Evolutionary conservation across 2,797 vertebrate genomes (phyloP).

Genomic region (Hippopotamyrus pictus): DNA sequence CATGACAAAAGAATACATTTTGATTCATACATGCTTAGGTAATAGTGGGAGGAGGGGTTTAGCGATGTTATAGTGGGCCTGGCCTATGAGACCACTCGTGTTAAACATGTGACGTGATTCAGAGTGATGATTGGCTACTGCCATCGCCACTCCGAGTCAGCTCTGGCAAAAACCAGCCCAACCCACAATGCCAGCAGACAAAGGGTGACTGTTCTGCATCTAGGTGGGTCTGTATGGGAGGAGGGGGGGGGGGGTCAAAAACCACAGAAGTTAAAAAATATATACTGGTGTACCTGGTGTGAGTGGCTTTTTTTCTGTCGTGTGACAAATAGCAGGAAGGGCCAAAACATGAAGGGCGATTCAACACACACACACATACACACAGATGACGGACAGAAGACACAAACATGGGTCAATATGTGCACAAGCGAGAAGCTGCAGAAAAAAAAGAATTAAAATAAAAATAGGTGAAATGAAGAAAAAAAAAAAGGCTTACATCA

Average conservation of each 20-base stretch:
- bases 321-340: conserved; percentile 71
- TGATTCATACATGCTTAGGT: background rate
- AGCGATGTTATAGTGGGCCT: background rate
- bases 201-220: background rate
- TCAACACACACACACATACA: conserved; percentile 45
- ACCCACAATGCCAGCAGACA: background rate
- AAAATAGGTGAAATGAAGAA: conserved; percentile 9
- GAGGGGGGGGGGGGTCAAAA: conserved; percentile 41
- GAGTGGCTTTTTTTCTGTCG: conserved; percentile 76
- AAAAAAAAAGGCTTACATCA: background rate
- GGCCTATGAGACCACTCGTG: background rate
- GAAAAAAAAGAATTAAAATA: background rate
- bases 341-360: conserved; percentile 69
- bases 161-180: background rate
- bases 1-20: background rate
- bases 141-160: background rate
- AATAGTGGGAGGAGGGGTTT: background rate
- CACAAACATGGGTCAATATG: background rate
- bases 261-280: conserved; percentile 51
- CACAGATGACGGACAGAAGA: conserved; percentile 34
- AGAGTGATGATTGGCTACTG: background rate
- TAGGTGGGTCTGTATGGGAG: conserved; percentile 32
- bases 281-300: conserved; percentile 64
- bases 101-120: background rate
- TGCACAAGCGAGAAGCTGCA: conserved; percentile 9